A percentile compares a stretch with the other conserved stretches of the same genome.
These are phyloP conservation scores for Porphyrio hochstetteri DNA, from an alignment of 2,113 vertebrate genomes.

Conservation along the genomic window DNA sequence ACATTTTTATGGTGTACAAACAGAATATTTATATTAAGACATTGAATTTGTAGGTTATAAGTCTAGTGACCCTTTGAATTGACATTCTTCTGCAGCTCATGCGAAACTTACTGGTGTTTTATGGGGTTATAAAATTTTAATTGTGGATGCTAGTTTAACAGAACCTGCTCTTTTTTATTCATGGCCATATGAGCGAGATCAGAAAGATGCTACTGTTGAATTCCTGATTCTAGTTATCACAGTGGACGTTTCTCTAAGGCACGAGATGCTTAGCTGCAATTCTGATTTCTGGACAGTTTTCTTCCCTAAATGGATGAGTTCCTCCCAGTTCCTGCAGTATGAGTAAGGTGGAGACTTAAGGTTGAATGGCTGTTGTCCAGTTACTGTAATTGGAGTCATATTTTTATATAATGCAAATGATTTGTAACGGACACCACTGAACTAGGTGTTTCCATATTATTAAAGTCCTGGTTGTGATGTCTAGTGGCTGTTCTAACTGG, in stretches of 20 bases:
- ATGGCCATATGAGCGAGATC: background rate
- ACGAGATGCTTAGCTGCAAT: background rate
- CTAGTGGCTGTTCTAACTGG: conserved; percentile 43
- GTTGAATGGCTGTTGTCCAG: conserved; percentile 37
- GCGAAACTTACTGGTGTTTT: conserved; percentile 34
- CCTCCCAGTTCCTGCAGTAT: conserved; percentile 30
- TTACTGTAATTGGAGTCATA: conserved; percentile 33
- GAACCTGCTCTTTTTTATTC: conserved; percentile 12
- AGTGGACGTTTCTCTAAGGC: conserved; percentile 3
- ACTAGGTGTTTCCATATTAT: conserved; percentile 54
- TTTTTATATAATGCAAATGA: conserved; percentile 45
- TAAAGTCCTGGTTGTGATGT: conserved; percentile 37
- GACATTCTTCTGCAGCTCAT: conserved; percentile 42
- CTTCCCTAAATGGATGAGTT: background rate
- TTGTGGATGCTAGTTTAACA: conserved; percentile 23
- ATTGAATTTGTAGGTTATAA: conserved; percentile 48
- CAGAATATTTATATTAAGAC: conserved; percentile 39
- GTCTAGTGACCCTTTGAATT: conserved; percentile 49
- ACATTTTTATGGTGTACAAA: conserved; percentile 41
- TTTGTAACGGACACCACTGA: conserved; percentile 27
- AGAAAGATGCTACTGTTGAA: conserved; percentile 25
- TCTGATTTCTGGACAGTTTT: conserved; percentile 24
- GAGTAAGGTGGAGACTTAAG: conserved; percentile 46
- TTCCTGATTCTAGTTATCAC: conserved; percentile 40
- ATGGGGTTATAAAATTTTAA: conserved; percentile 42